Percentiles rank a stretch among this genome's conserved stretches.
phyloP scores from a whole-genome alignment of 2,888 invertebrate species.

The Odontothrips loti region DNA sequence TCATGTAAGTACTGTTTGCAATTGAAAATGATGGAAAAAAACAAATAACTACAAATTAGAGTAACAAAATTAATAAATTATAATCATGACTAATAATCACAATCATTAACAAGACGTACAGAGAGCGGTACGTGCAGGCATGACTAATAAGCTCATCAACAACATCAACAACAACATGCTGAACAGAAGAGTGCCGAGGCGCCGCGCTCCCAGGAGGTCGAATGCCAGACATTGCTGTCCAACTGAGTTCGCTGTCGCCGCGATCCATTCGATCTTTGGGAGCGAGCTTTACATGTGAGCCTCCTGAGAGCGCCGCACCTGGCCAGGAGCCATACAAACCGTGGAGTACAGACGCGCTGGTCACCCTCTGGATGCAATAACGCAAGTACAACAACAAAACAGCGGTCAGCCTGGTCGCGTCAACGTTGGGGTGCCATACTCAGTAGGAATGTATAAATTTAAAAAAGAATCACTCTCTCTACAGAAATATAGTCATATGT shows the following conservation, averaged over 20 bases:
- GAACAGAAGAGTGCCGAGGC: not conserved
- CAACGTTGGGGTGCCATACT: too few species aligned
- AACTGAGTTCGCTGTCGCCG: not conserved
- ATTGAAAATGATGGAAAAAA: not conserved
- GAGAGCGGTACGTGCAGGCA: conserved; percentile 19
- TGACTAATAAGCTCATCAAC: conserved; percentile 9
- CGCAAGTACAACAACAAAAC: not conserved
- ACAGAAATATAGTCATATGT: not conserved
- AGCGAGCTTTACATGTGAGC: not conserved
- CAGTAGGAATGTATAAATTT: not conserved
- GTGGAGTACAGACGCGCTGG: not conserved
- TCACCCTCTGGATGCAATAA: not conserved
- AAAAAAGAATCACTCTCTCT: too few species aligned
- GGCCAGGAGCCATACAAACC: not conserved
- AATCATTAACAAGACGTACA: conserved; percentile 26
- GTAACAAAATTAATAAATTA: conserved; percentile 27
- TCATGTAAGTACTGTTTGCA: conserved; percentile 9
- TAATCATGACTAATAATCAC: conserved; percentile 25
- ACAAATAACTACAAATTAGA: conserved; percentile 5
- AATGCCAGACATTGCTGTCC: not conserved
- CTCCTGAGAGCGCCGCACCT: not conserved
- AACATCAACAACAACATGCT: conserved; percentile 14
- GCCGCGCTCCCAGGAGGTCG: not conserved
- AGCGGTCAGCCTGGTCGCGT: not conserved
- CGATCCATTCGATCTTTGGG: not conserved